These are phyloP conservation scores for Ellobius talpinus DNA, from an alignment of 2,113 vertebrate genomes.

Conservation along the genomic window DNA sequence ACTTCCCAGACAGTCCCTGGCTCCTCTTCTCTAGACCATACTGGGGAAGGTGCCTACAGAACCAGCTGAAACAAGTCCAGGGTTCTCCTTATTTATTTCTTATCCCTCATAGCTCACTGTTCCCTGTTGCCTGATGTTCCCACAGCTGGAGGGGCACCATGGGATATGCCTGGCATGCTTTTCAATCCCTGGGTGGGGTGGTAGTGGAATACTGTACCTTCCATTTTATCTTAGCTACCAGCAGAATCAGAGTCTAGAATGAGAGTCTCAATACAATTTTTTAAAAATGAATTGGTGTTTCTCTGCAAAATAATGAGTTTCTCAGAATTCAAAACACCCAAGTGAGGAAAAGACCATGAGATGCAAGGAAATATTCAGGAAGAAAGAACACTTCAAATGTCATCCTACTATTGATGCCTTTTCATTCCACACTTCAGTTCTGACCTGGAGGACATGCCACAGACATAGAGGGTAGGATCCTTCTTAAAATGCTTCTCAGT, in stretches of 20 bases:
- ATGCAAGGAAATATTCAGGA: neutral
- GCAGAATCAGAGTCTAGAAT: neutral
- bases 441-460: neutral
- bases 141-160: neutral
- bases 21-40: neutral
- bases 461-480: neutral
- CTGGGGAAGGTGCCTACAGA: neutral
- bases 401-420: neutral
- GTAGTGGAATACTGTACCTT: neutral
- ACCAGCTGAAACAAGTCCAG: fast-evolving
- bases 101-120: neutral
- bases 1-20: neutral
- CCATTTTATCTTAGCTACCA: neutral
- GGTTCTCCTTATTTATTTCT: neutral
- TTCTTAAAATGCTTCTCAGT: neutral
- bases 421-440: neutral
- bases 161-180: too few species aligned
- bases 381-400: neutral
- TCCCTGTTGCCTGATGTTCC: neutral
- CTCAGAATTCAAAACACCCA: neutral
- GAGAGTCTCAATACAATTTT: neutral
- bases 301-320: neutral
- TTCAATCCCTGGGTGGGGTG: too few species aligned
- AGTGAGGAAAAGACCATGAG: neutral
- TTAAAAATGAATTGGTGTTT: neutral